phyloP scores from a whole-genome alignment of 2,113 vertebrate genomes.

The Nettapus auritus region DNA sequence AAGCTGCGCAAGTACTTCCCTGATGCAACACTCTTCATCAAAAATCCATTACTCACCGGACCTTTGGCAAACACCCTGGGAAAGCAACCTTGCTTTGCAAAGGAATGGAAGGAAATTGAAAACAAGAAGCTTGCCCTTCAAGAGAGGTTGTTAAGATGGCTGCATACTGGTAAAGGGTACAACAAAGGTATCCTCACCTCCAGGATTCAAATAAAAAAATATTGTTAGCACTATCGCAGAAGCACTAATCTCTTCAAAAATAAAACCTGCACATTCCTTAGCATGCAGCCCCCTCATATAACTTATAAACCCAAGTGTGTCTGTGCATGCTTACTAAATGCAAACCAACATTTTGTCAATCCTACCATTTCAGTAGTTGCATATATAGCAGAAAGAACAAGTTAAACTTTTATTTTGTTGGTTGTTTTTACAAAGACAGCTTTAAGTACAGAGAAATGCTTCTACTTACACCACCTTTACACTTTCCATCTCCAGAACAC shows the following conservation, averaged over 20 bases:
- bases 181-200: not conserved
- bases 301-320: too few relatives aligned
- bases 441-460: not conserved
- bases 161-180: not conserved
- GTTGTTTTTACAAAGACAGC: not conserved
- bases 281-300: fast-evolving
- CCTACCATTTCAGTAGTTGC: not conserved
- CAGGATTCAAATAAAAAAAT: not conserved
- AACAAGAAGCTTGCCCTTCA: conserved; percentile 23
- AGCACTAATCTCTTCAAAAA: not conserved
- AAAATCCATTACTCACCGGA: conserved; percentile 52
- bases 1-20: not conserved
- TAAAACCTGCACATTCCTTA: not conserved
- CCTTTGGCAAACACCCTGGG: conserved; percentile 35
- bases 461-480: not conserved
- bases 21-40: not conserved
- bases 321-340: too few relatives aligned
- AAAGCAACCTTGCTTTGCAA: conserved; percentile 38
- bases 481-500: not conserved
- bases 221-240: not conserved
- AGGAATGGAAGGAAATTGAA: not conserved
- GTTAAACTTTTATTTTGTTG: not conserved
- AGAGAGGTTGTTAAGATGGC: not conserved
- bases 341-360: not conserved
- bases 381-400: not conserved